Conservation (phyloP, 2,797 vertebrate genomes). For the Lutjanus campechanus region DNA sequence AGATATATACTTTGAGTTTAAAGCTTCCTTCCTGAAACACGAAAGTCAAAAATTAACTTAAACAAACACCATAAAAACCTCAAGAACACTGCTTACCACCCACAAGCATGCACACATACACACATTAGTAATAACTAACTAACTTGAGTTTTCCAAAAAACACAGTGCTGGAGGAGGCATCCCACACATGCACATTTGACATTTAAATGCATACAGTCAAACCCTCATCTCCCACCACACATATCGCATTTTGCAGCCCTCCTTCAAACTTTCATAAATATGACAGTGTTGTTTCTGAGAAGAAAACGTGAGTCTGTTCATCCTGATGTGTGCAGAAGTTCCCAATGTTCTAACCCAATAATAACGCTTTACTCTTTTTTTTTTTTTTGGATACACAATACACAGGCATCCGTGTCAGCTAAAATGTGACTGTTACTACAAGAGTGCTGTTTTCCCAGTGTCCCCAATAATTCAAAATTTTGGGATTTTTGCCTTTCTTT, state of each 20-base stretch:
- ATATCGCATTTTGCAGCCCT: slow-evolving; percentile 19
- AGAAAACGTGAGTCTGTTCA: neutral
- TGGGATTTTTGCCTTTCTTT: no score
- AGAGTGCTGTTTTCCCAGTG: no score
- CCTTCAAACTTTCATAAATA: slow-evolving; percentile 20
- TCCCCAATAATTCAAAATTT: no score
- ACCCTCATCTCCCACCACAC: slow-evolving; percentile 26
- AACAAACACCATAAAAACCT: slow-evolving; percentile 14
- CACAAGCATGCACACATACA: slow-evolving; percentile 28
- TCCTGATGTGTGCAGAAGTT: neutral
- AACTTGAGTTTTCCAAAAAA: slow-evolving; percentile 10
- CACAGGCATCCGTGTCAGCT: neutral
- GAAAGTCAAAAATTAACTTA: slow-evolving; percentile 38
- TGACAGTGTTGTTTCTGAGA: slow-evolving; percentile 19
- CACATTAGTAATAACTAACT: slow-evolving; percentile 29
- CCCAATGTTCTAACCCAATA: neutral
- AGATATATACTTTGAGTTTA: slow-evolving; percentile 1
- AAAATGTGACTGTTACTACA: no score
- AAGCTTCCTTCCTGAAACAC: slow-evolving; percentile 13
- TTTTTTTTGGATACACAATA: neutral
- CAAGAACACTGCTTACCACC: slow-evolving; percentile 25
- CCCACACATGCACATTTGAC: slow-evolving; percentile 49
- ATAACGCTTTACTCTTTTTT: slow-evolving; percentile 1
- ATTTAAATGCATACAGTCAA: slow-evolving; percentile 42
- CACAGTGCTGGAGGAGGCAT: slow-evolving; percentile 22